These are phyloP conservation scores for Conus betulinus DNA, from an alignment of 1,140 invertebrate species.

Conservation along the genomic window DNA sequence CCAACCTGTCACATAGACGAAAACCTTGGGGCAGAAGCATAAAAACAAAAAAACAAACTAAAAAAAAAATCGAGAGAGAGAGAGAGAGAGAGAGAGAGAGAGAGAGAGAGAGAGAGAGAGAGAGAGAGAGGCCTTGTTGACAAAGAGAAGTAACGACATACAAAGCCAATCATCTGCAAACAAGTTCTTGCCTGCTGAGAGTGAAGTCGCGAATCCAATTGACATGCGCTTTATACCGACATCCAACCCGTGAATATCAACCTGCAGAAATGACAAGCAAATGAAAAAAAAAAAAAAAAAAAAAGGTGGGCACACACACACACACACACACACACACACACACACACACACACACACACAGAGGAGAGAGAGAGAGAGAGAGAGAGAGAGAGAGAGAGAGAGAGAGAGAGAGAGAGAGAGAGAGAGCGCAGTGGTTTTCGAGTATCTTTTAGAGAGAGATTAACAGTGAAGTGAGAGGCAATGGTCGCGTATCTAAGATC, in stretches of 20 bases:
- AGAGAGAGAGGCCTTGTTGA: too few species aligned
- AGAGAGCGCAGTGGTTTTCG: too few species aligned
- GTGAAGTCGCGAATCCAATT: too few species aligned
- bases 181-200: too few species aligned
- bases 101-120: not conserved
- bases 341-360: conserved; percentile 28
- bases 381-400: conserved; percentile 31
- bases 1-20: too few species aligned
- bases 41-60: not conserved
- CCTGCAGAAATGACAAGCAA: not conserved
- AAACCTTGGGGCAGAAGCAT: too few species aligned
- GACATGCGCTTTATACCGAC: too few species aligned
- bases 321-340: conserved; percentile 29
- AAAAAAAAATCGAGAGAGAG: too few species aligned
- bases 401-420: not conserved
- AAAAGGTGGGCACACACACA: not conserved
- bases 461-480: too few species aligned
- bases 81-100: not conserved
- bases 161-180: not conserved
- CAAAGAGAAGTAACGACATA: not conserved
- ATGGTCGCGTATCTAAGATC: too few species aligned
- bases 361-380: too few species aligned
- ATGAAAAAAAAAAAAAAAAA: conserved; percentile 15
- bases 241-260: not conserved
- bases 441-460: too few species aligned